Evolutionary conservation across 2,888 invertebrate species (phyloP).

Genomic region (Lissocephala sabroskyi): DNA sequence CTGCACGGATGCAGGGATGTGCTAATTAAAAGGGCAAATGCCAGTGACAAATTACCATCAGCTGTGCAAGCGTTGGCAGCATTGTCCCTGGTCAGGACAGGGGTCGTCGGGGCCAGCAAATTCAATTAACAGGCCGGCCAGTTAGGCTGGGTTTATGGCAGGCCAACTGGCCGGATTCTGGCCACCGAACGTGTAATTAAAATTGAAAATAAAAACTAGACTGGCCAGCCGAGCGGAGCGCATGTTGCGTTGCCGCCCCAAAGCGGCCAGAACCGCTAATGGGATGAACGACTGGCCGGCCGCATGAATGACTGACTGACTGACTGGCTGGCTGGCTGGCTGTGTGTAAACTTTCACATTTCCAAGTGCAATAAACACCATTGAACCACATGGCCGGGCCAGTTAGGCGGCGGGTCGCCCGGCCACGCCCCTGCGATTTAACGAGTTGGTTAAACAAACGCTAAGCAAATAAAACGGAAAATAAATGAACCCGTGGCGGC

Average conservation of each 20-base stretch:
- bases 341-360: conserved; percentile 58
- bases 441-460: conserved; percentile 52
- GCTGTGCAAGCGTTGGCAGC: conserved; percentile 30
- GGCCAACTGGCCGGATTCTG: too few species aligned
- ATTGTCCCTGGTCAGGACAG: conserved; percentile 52
- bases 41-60: conserved; percentile 53
- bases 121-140: conserved; percentile 5
- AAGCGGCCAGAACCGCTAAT: conserved; percentile 23
- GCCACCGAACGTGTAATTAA: too few species aligned
- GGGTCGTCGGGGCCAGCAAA: conserved; percentile 35
- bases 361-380: conserved; percentile 15
- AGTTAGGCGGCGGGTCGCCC: neutral
- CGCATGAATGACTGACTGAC: neutral
- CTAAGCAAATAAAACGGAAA: conserved; percentile 48
- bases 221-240: too few species aligned
- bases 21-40: conserved; percentile 33
- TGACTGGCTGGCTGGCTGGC: conserved; percentile 19
- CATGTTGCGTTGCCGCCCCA: too few species aligned
- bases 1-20: conserved; percentile 3
- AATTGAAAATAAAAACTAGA: too few species aligned
- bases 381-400: too few species aligned
- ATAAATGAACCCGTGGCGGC: conserved; percentile 5
- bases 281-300: too few species aligned
- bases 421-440: conserved; percentile 38
- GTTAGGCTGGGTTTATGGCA: too few species aligned